Conservation (phyloP, 53 echinoderm and acorn worm genomes). For the Holothuria leucospilota region DNA sequence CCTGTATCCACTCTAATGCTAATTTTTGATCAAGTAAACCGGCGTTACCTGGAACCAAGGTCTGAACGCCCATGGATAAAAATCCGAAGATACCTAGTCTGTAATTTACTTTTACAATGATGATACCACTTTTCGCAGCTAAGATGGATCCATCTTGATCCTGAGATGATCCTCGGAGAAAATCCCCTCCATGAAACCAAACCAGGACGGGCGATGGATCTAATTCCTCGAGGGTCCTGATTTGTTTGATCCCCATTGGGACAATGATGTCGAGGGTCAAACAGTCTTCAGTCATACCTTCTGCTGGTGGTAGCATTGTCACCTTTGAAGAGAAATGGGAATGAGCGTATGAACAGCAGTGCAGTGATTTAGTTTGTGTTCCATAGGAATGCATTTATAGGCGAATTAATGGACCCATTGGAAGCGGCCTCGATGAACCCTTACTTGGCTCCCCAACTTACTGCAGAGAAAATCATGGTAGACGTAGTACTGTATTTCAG, state of each 20-base stretch:
- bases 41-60: neutral
- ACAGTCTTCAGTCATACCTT: slow-evolving; percentile 28
- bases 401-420: too few relatives aligned
- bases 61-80: neutral
- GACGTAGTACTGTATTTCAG: too few relatives aligned
- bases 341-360: too few relatives aligned
- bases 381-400: too few relatives aligned
- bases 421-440: too few relatives aligned
- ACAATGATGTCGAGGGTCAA: slow-evolving; percentile 23
- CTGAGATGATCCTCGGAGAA: neutral
- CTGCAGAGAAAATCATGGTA: too few relatives aligned
- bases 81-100: slow-evolving; percentile 24
- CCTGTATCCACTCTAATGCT: slow-evolving; percentile 22
- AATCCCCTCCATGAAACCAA: slow-evolving; percentile 13
- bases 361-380: too few relatives aligned
- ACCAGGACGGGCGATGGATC: neutral
- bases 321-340: too few relatives aligned
- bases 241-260: neutral
- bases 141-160: slow-evolving; percentile 10
- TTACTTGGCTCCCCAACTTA: too few relatives aligned
- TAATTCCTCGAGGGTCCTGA: neutral
- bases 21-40: slow-evolving; percentile 28
- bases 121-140: neutral
- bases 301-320: neutral
- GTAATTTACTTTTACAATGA: slow-evolving; percentile 26